Evolutionary conservation across 2,888 invertebrate species (phyloP).

Genomic region (Hydraecia micacea): DNA sequence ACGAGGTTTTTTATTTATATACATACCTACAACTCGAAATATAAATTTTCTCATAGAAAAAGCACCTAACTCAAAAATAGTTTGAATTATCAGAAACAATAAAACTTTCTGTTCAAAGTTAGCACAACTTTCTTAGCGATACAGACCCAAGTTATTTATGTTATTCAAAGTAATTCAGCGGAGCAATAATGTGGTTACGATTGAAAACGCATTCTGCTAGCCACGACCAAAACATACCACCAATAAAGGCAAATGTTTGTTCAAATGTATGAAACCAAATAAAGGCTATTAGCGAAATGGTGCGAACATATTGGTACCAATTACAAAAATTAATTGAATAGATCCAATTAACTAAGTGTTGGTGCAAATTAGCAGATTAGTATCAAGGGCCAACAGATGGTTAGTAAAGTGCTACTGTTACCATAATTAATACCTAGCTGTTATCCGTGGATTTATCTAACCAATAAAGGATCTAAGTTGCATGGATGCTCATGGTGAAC

Average conservation of each 20-base stretch:
- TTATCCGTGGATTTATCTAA: constrained; percentile 35
- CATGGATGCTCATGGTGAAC: neutral
- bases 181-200: constrained; percentile 19
- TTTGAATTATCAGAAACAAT: constrained; percentile 9
- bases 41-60: neutral
- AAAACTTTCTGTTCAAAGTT: constrained; percentile 2
- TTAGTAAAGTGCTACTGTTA: constrained; percentile 21
- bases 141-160: constrained; percentile 42
- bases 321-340: constrained; percentile 66
- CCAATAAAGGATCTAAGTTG: constrained; percentile 9
- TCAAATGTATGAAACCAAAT: constrained; percentile 49
- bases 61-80: neutral
- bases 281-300: constrained; percentile 60
- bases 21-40: neutral
- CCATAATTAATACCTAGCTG: constrained; percentile 29
- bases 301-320: constrained; percentile 52
- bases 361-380: constrained; percentile 46
- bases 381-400: constrained; percentile 14
- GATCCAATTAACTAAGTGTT: constrained; percentile 65
- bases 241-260: constrained; percentile 43
- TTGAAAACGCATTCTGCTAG: constrained; percentile 28
- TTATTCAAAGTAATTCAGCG: constrained; percentile 46
- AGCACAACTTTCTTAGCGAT: constrained; percentile 18
- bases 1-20: neutral
- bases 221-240: constrained; percentile 26